These are phyloP conservation scores for Euphydryas editha DNA, from an alignment of 2,888 invertebrate genomes.

Conservation along the genomic window DNA sequence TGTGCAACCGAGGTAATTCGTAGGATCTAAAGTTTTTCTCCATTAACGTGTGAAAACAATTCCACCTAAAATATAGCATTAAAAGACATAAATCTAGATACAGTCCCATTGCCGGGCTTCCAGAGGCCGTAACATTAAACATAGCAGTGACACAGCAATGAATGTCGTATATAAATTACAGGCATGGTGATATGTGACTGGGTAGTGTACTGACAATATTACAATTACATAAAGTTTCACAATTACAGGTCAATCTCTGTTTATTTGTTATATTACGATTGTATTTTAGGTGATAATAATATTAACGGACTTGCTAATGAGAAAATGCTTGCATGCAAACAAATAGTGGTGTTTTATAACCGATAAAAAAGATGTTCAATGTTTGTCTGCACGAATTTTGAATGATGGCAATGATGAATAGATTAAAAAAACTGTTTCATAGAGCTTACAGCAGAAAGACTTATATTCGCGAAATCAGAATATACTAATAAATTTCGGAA, in stretches of 20 bases:
- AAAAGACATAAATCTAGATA: constrained; percentile 48
- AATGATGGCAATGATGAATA: too few species aligned
- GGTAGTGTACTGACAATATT: constrained; percentile 26
- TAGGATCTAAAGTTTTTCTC: constrained; percentile 11
- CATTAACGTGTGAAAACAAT: constrained; percentile 35
- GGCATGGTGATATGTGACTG: constrained; percentile 45
- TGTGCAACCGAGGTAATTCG: constrained; percentile 24
- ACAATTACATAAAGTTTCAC: constrained; percentile 22
- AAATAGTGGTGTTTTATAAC: too few species aligned
- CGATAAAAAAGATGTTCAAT: too few species aligned
- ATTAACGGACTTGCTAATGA: too few species aligned
- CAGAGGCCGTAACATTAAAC: constrained; percentile 47
- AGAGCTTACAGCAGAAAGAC: too few species aligned
- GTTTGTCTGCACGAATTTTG: too few species aligned
- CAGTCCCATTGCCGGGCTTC: constrained; percentile 45
- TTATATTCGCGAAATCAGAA: too few species aligned
- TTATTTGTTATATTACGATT: background rate
- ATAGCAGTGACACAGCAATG: constrained; percentile 51
- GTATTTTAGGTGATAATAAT: background rate
- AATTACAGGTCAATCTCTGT: constrained; percentile 8
- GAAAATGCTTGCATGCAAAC: too few species aligned
- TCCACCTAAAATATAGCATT: constrained; percentile 42
- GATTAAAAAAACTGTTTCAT: too few species aligned
- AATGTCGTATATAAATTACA: constrained; percentile 51
- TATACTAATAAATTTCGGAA: too few species aligned